Evolutionary conservation across 2,113 vertebrate species (phyloP).

Genomic region (Nothobranchius furzeri): DNA sequence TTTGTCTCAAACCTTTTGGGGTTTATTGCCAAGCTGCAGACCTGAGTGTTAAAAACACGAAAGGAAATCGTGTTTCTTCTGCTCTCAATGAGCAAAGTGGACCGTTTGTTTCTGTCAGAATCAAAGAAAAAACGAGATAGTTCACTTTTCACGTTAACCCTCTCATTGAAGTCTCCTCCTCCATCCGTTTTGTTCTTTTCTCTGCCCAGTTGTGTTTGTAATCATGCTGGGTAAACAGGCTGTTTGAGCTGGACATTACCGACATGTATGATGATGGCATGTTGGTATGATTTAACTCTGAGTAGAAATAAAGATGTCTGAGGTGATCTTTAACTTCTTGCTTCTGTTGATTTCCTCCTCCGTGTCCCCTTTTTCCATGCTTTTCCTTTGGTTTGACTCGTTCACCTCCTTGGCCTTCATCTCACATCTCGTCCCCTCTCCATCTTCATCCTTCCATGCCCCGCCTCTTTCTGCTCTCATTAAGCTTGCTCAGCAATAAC

Average conservation of each 20-base stretch:
- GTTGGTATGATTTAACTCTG: too few species aligned
- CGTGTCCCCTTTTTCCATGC: background rate
- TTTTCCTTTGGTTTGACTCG: background rate
- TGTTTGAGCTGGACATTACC: too few species aligned
- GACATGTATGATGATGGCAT: too few species aligned
- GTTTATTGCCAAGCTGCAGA: too few species aligned
- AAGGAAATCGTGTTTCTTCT: background rate
- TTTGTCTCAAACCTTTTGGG: too few species aligned
- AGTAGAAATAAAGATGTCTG: too few species aligned
- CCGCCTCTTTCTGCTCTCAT: conserved; percentile 56
- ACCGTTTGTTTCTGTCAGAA: conserved; percentile 16
- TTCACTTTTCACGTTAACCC: conserved; percentile 20
- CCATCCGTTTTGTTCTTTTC: conserved; percentile 7
- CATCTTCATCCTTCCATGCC: conserved; percentile 22
- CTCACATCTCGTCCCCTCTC: conserved; percentile 18
- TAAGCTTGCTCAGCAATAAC: conserved; percentile 72
- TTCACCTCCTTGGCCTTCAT: conserved; percentile 18
- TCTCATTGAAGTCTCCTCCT: conserved; percentile 20
- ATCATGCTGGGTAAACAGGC: conserved; percentile 21
- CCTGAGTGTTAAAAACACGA: too few species aligned
- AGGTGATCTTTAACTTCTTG: too few species aligned
- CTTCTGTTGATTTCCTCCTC: background rate
- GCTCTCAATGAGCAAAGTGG: conserved; percentile 10
- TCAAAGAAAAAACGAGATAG: conserved; percentile 35
- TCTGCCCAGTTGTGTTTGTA: conserved; percentile 15